A percentile compares a stretch with the other conserved stretches of the same genome.
Conservation (phyloP, 2,888 invertebrate species). For the Xestia rhomboidea region DNA sequence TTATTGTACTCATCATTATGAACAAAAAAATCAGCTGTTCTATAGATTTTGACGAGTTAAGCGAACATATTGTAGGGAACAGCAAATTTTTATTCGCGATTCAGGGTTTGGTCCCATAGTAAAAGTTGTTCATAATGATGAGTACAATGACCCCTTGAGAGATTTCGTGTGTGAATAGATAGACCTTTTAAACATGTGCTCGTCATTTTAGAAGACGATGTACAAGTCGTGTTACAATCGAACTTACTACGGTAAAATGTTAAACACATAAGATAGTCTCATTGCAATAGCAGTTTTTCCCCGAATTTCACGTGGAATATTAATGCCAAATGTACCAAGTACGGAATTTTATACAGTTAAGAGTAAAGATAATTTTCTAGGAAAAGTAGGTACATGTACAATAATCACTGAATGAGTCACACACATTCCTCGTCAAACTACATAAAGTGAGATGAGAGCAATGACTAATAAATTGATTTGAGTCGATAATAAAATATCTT, state of each 20-base stretch:
- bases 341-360: neutral
- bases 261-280: neutral
- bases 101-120: too few species aligned
- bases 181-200: neutral
- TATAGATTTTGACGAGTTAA: too few species aligned
- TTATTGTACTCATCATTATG: too few species aligned
- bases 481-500: slow-evolving; percentile 8
- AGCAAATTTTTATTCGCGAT: too few species aligned
- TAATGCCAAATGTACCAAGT: neutral
- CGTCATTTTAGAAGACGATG: neutral
- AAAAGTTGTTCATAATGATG: too few species aligned
- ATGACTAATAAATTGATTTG: slow-evolving; percentile 33
- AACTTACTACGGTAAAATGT: neutral
- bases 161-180: too few species aligned
- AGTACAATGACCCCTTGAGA: too few species aligned
- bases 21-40: too few species aligned
- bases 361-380: neutral
- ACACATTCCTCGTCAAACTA: neutral
- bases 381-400: neutral
- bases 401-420: neutral
- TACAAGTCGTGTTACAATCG: neutral
- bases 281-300: neutral
- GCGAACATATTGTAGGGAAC: too few species aligned
- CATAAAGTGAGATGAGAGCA: too few species aligned
- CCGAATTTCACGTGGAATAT: neutral